phyloP scores from a whole-genome alignment of 2,113 vertebrate species.

The Atrichornis clamosus region DNA sequence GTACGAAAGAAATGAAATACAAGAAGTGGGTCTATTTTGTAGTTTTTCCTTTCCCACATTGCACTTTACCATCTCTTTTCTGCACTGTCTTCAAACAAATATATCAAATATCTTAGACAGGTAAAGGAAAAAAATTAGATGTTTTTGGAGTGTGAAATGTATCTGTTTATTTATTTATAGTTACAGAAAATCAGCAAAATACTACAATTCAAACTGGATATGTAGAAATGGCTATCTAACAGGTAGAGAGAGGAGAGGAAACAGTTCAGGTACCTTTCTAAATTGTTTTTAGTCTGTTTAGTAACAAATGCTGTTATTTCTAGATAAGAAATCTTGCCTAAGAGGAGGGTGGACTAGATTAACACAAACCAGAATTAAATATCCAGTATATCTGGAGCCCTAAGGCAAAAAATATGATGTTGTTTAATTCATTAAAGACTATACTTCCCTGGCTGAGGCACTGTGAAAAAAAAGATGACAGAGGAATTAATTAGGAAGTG shows the following conservation, averaged over 20 bases:
- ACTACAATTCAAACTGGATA: neutral
- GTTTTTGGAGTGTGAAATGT: neutral
- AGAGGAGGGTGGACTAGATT: neutral
- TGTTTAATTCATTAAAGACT: neutral
- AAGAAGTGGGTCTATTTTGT: neutral
- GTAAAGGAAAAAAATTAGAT: accelerated
- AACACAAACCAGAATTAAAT: neutral
- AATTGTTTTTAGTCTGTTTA: neutral
- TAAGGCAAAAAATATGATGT: neutral
- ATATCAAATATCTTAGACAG: neutral
- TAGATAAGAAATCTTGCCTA: neutral
- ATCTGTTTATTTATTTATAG: neutral
- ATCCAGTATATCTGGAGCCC: neutral
- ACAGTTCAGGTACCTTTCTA: neutral
- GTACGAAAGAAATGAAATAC: neutral
- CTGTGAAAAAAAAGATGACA: neutral
- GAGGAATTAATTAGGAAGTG: slow-evolving; percentile 2
- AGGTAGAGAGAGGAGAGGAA: neutral
- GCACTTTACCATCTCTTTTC: neutral
- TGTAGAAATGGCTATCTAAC: neutral
- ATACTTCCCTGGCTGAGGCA: neutral
- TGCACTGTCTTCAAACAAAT: neutral
- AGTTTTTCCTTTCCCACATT: neutral
- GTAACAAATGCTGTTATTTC: neutral
- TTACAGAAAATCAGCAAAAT: neutral